phyloP scores from a whole-genome alignment of 2,113 vertebrate species.

The Sylvietta virens region DNA sequence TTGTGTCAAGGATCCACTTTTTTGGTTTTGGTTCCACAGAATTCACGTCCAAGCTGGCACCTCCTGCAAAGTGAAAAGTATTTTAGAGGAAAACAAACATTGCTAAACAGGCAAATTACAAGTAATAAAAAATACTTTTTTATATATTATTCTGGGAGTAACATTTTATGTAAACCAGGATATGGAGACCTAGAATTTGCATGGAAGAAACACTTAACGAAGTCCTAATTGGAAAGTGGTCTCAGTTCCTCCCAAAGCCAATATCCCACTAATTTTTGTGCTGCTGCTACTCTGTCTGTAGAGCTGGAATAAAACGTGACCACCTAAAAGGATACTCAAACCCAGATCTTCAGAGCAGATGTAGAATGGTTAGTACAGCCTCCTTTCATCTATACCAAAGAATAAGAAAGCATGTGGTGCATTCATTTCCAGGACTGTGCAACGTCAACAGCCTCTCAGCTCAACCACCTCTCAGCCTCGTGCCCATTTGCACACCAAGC shows the following conservation, averaged over 20 bases:
- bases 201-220: neutral
- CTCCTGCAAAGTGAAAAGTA: conserved; percentile 63
- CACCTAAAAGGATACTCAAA: neutral
- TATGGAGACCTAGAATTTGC: neutral
- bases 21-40: conserved; percentile 79
- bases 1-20: conserved; percentile 83
- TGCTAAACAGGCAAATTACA: neutral
- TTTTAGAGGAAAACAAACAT: neutral
- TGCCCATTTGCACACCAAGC: neutral
- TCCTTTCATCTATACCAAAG: neutral
- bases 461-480: neutral
- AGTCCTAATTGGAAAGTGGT: neutral
- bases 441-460: neutral
- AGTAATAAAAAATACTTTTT: neutral
- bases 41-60: conserved; percentile 81
- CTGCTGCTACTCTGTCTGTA: neutral
- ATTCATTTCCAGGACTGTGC: neutral
- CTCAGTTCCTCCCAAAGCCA: neutral
- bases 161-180: neutral
- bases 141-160: neutral
- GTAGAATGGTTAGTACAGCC: neutral
- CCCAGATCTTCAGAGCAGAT: neutral
- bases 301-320: neutral
- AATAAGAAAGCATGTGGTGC: neutral
- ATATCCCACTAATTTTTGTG: neutral